Conservation (phyloP, 2,888 invertebrate genomes). For the Meliscaeva auricollis region DNA sequence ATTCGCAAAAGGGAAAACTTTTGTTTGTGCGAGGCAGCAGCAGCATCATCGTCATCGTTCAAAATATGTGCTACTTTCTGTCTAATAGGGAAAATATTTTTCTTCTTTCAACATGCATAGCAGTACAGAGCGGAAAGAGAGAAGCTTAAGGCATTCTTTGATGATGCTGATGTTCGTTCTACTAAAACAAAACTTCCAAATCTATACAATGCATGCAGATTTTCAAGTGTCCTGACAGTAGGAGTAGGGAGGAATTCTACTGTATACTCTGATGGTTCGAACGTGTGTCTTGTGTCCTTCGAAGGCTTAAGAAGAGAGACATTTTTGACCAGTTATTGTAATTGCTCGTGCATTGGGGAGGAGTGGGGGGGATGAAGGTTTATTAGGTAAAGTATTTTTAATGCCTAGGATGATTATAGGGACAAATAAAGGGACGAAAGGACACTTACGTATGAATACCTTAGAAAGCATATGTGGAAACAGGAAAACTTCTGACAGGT, state of each 20-base stretch:
- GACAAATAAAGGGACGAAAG: constrained; percentile 34
- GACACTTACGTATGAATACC: constrained; percentile 4
- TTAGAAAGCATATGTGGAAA: background rate
- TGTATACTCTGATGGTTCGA: background rate
- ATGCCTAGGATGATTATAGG: constrained; percentile 51
- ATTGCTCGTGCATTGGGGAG: constrained; percentile 24
- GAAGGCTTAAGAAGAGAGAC: constrained; percentile 6
- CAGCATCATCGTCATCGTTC: too few relatives aligned
- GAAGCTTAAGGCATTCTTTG: constrained; percentile 38
- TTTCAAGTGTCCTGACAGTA: constrained; percentile 2
- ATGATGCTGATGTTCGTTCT: background rate
- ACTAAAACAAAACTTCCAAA: constrained; percentile 3
- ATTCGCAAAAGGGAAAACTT: constrained; percentile 53
- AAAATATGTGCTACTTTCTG: constrained; percentile 48
- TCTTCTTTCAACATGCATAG: constrained; percentile 6
- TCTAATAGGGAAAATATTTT: constrained; percentile 30
- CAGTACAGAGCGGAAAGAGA: background rate
- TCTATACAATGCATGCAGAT: background rate
- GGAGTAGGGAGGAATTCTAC: too few relatives aligned
- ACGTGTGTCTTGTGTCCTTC: constrained; percentile 14
- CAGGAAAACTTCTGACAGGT: constrained; percentile 65
- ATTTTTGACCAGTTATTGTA: constrained; percentile 66
- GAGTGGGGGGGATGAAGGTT: background rate
- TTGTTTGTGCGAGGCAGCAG: constrained; percentile 58
- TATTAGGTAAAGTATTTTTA: constrained; percentile 36